Evolutionary conservation across 2,797 vertebrate species (phyloP), one percentile per base, ranked within the genome.

Genomic region (Amblyopsis hoosieri): DNA sequence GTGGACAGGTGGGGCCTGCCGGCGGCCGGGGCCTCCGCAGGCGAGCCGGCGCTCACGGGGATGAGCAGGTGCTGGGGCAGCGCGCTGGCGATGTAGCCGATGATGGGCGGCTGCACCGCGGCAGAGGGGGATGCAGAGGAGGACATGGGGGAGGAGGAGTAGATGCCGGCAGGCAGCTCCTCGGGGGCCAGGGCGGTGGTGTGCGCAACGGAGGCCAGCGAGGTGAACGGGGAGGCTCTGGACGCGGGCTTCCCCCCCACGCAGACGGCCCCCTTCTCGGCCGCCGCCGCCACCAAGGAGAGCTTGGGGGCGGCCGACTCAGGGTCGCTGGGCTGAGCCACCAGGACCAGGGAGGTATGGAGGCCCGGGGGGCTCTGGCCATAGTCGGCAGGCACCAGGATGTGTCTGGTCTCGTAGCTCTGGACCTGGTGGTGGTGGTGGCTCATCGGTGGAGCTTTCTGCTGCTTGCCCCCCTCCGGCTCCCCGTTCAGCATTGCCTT

Each of bases 61-160:
- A 99, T 98, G 80, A 99, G 93, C 66, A 99, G 93, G 63, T 96
- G 95, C 89, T 97, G 97, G 67, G 92, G 75, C 12, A 79, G 89
- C 45, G 93, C 75, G 33, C 95, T 96, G 85, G 98, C 92, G 85
- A 98, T 98, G 81, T 97, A 97, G 9, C 98, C 97, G 60, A 99
- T 96, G 0, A 98, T 97, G 0, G 97, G 94, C 15, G 97, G 93
- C 60, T 97, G 93, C 19, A 23, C 23, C 23, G 23, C 23, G 3
- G 23, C 0, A 3, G 23, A 23, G 23, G 23, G 23, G 23, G 23
- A 23, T 23, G 23, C 3, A 3, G 23, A 23, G 23, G 23, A 23
- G 23, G 23, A 23, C 3, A 23, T 23, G 23, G 23, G 23, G 23
- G 95, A 91, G 0, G 96, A 86, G 0, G 96, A 91, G 11, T 97